Percentiles rank a stretch among this genome's conserved stretches.
Evolutionary conservation across 1,140 invertebrate species (phyloP).

Genomic region (Melitaea cinxia): DNA sequence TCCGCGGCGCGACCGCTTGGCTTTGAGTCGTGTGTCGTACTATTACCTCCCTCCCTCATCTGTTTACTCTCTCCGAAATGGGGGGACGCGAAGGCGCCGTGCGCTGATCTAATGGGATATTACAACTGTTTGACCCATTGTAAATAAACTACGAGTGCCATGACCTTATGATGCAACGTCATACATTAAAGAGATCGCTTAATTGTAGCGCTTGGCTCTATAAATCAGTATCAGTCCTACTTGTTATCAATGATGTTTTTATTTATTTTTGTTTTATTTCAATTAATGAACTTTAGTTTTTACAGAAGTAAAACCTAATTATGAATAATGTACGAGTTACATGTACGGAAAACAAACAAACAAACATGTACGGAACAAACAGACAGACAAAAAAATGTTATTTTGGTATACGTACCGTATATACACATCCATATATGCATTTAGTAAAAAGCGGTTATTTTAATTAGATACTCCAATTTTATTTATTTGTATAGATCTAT

Average conservation of each 20-base stretch:
- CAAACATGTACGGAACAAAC: too few relatives aligned
- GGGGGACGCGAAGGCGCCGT: slow-evolving; percentile 69
- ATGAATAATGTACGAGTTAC: slow-evolving; percentile 2
- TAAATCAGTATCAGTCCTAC: slow-evolving; percentile 33
- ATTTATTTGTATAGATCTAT: too few relatives aligned
- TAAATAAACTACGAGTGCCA: slow-evolving; percentile 58
- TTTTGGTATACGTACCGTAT: too few relatives aligned
- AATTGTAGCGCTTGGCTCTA: slow-evolving; percentile 36
- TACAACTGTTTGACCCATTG: slow-evolving; percentile 65
- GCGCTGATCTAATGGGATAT: slow-evolving; percentile 61
- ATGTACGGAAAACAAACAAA: background rate
- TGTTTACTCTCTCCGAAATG: slow-evolving; percentile 77
- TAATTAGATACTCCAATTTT: too few relatives aligned
- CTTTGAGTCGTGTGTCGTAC: slow-evolving; percentile 65
- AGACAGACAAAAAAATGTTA: too few relatives aligned
- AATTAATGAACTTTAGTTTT: slow-evolving; percentile 20
- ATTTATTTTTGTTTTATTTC: slow-evolving; percentile 31
- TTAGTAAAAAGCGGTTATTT: too few relatives aligned
- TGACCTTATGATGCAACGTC: slow-evolving; percentile 47
- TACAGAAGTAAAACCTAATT: slow-evolving; percentile 7
- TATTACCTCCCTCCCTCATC: slow-evolving; percentile 73
- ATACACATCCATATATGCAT: too few relatives aligned
- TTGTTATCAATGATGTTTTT: slow-evolving; percentile 26
- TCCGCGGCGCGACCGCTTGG: slow-evolving; percentile 59
- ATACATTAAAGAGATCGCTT: slow-evolving; percentile 43